A percentile compares a stretch with the other conserved stretches of the same genome.
phyloP scores from a whole-genome alignment of 2,113 vertebrate genomes.

The Vulpes vulpes region DNA sequence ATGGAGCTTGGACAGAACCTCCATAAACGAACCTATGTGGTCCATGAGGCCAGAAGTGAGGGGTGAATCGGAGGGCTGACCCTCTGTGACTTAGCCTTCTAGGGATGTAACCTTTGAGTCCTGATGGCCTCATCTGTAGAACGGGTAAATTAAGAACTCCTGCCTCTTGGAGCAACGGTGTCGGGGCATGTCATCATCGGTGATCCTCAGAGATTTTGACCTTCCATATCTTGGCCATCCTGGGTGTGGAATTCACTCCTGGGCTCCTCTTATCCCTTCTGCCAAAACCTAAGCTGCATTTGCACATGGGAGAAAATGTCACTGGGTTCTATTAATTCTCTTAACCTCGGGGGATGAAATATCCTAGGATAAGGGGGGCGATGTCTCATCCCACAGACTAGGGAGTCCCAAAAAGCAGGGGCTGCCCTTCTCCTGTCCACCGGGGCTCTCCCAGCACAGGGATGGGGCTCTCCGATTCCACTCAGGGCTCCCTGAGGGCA shows the following conservation, averaged over 20 bases:
- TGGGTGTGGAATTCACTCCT: not conserved
- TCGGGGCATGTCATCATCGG: not conserved
- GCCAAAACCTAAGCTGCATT: not conserved
- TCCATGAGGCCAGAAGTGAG: not conserved
- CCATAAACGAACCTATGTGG: not conserved
- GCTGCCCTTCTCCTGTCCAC: not conserved
- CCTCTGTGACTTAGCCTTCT: not conserved
- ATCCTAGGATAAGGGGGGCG: not conserved
- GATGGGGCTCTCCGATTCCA: not conserved
- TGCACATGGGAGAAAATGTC: not conserved
- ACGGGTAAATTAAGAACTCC: not conserved
- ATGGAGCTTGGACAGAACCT: not conserved
- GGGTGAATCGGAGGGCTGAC: not conserved
- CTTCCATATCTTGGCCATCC: not conserved
- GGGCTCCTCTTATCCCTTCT: not conserved
- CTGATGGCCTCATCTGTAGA: constrained; percentile 26
- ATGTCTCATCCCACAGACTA: not conserved
- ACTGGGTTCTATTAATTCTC: not conserved
- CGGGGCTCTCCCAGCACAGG: not conserved
- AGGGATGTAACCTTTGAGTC: not conserved
- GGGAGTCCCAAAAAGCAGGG: not conserved
- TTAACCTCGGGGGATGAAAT: not conserved
- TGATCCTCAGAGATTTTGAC: not conserved
- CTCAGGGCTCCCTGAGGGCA: not conserved
- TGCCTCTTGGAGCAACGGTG: not conserved